phyloP scores from a whole-genome alignment of 1,140 invertebrate genomes.

The Drosophila orena region DNA sequence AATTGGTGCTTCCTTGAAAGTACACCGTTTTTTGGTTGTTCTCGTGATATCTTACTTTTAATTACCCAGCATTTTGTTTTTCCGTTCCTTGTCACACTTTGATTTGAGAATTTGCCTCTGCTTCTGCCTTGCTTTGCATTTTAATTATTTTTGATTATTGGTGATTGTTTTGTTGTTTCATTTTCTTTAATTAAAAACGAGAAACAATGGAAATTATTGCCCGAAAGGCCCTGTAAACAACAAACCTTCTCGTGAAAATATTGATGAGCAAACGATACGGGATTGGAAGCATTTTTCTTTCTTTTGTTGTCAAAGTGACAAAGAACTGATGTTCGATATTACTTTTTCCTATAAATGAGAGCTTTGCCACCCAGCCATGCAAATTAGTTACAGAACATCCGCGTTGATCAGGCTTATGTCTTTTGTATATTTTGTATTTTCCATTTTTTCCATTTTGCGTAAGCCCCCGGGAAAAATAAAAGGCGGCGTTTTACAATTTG shows the following conservation, averaged over 20 bases:
- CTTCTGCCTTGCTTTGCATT: constrained; percentile 39
- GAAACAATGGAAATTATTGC: constrained; percentile 56
- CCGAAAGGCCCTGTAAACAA: constrained; percentile 32
- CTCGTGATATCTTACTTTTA: constrained; percentile 51
- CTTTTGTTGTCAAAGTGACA: neutral
- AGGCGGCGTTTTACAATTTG: constrained; percentile 57
- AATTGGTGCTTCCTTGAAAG: constrained; percentile 51
- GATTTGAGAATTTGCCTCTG: constrained; percentile 21
- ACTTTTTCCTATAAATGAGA: neutral
- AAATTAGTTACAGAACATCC: constrained; percentile 49
- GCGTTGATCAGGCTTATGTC: constrained; percentile 29
- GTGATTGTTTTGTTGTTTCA: constrained; percentile 49
- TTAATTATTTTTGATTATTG: constrained; percentile 48
- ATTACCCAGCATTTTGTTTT: constrained; percentile 52
- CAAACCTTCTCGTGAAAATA: constrained; percentile 23
- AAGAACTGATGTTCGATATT: too few relatives aligned
- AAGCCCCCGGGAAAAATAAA: constrained; percentile 43
- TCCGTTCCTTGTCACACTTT: constrained; percentile 31
- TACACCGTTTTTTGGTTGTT: constrained; percentile 31
- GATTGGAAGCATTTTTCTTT: neutral
- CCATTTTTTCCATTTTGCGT: constrained; percentile 25
- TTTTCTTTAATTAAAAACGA: constrained; percentile 57
- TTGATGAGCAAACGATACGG: constrained; percentile 26
- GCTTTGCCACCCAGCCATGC: constrained; percentile 1
- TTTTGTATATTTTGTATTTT: neutral